Percentiles rank a stretch among this genome's conserved stretches.
Evolutionary conservation across 92 coral and sea anemone genomes (phyloP).

Genomic region (Epizoanthus illoricatus): DNA sequence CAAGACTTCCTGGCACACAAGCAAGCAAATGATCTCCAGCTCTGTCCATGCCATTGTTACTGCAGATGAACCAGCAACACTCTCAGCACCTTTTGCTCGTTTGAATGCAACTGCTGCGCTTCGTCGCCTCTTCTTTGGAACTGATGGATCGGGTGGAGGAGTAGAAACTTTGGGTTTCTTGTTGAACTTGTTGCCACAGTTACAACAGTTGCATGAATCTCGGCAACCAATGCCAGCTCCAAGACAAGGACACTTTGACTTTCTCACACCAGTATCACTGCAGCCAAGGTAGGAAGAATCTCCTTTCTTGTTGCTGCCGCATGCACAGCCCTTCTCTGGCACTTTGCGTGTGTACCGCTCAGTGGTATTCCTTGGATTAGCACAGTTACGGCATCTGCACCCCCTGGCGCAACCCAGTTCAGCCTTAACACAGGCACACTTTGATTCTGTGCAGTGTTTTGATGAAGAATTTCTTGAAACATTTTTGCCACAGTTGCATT

Average conservation of each 20-base stretch:
- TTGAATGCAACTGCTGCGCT: constrained; percentile 26
- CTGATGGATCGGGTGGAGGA: constrained; percentile 12
- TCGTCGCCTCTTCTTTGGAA: constrained; percentile 36
- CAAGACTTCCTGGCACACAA: constrained; percentile 38
- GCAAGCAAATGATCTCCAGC: constrained; percentile 35
- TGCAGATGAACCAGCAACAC: constrained; percentile 26
- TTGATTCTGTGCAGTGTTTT: constrained; percentile 20
- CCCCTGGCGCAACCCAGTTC: constrained; percentile 37
- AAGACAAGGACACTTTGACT: constrained; percentile 42
- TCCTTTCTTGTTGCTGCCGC: constrained; percentile 39
- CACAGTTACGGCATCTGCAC: constrained; percentile 39
- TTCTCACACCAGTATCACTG: constrained; percentile 19
- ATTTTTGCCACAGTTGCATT: constrained; percentile 34
- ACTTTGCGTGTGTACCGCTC: not conserved
- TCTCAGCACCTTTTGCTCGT: constrained; percentile 33
- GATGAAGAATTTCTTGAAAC: not conserved
- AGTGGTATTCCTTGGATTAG: constrained; percentile 16
- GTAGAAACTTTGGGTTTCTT: constrained; percentile 11
- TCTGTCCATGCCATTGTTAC: constrained; percentile 38
- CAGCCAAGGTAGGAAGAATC: constrained; percentile 29
- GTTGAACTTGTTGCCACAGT: constrained; percentile 38
- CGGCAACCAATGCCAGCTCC: constrained; percentile 37
- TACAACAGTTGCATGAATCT: constrained; percentile 30
- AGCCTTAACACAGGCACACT: constrained; percentile 36
- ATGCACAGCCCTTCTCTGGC: constrained; percentile 37